Evolutionary conservation across 2,888 invertebrate species (phyloP).

Genomic region (Diaprepes abbreviatus): DNA sequence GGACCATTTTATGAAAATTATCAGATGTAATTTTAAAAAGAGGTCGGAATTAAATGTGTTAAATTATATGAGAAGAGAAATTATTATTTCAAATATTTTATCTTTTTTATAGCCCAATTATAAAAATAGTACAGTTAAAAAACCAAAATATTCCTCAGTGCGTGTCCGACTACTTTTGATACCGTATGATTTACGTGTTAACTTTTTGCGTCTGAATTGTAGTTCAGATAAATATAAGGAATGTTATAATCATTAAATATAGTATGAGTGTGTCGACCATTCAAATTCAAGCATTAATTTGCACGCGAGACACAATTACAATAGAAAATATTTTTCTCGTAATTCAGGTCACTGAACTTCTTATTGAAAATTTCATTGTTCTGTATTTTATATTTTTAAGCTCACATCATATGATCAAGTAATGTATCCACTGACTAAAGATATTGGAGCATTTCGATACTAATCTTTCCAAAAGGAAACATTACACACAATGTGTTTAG

Average conservation of each 20-base stretch:
- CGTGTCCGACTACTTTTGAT: neutral
- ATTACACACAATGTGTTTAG: too few relatives aligned
- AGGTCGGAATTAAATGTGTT: too few relatives aligned
- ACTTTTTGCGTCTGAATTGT: neutral
- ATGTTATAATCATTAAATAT: neutral
- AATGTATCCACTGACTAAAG: too few relatives aligned
- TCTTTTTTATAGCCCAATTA: too few relatives aligned
- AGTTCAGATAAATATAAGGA: neutral
- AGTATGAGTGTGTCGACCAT: neutral
- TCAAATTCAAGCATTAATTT: neutral
- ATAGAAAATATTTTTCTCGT: slow-evolving; percentile 10
- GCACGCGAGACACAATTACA: slow-evolving; percentile 2
- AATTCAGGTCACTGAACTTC: slow-evolving; percentile 22
- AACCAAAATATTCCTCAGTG: neutral
- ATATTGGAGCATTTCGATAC: too few relatives aligned
- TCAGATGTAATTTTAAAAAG: too few relatives aligned
- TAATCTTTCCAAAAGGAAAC: too few relatives aligned
- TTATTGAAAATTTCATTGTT: slow-evolving; percentile 6
- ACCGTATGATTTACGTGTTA: neutral
- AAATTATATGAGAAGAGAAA: too few relatives aligned
- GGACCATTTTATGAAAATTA: too few relatives aligned
- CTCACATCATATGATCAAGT: too few relatives aligned
- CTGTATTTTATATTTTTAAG: too few relatives aligned
- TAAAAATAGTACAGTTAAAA: neutral
- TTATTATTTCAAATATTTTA: too few relatives aligned